Percentiles rank a stretch among this genome's conserved stretches.
phyloP scores from a whole-genome alignment of 2,113 vertebrate species.

The Scomber japonicus region DNA sequence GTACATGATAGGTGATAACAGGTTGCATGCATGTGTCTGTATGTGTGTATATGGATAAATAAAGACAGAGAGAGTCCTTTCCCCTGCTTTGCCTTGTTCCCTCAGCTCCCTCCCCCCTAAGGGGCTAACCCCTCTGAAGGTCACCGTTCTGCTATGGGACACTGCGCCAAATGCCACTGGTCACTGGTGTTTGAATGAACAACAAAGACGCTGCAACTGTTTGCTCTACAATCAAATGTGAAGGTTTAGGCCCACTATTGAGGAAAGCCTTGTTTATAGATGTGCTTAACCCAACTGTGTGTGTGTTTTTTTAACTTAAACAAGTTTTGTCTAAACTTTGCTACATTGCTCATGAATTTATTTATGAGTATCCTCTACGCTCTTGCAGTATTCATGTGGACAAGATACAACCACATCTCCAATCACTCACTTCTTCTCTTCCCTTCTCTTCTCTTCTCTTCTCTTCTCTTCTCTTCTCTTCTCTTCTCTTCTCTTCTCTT shows the following conservation, averaged over 20 bases:
- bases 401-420: slow-evolving; percentile 43
- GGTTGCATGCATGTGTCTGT: slow-evolving; percentile 22
- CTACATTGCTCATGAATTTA: slow-evolving; percentile 28
- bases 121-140: slow-evolving; percentile 63
- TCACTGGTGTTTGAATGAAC: slow-evolving; percentile 70
- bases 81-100: slow-evolving; percentile 15
- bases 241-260: slow-evolving; percentile 6
- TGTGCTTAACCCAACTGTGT: slow-evolving; percentile 22
- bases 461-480: slow-evolving; percentile 8
- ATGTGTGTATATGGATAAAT: slow-evolving; percentile 58
- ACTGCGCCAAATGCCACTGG: slow-evolving; percentile 55
- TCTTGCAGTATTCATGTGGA: slow-evolving; percentile 59
- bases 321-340: slow-evolving; percentile 32
- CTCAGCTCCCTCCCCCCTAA: neutral
- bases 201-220: slow-evolving; percentile 68
- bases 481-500: neutral
- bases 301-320: slow-evolving; percentile 37
- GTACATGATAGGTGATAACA: slow-evolving; percentile 45
- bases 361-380: slow-evolving; percentile 50
- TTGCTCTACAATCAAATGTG: slow-evolving; percentile 68
- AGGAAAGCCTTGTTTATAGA: slow-evolving; percentile 13
- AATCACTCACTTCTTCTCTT: neutral
- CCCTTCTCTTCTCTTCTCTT: slow-evolving; percentile 10
- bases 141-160: slow-evolving; percentile 58
- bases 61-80: slow-evolving; percentile 51